These are phyloP conservation scores for Morelia viridis DNA, from an alignment of 2,797 vertebrate species.

Conservation along the genomic window DNA sequence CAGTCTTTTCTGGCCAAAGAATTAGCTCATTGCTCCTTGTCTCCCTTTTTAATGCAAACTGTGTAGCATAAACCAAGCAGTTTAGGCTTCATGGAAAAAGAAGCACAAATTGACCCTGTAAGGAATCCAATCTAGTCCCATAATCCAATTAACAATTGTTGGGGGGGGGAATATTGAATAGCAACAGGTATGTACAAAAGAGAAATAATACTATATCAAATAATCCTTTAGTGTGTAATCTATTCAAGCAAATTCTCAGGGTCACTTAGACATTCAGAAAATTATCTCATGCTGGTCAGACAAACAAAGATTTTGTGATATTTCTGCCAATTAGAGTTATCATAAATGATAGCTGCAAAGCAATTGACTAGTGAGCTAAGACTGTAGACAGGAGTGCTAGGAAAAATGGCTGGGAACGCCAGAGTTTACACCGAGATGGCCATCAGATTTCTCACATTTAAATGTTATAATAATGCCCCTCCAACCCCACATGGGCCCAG, in stretches of 20 bases:
- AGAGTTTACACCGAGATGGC: background rate
- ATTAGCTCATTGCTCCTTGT: background rate
- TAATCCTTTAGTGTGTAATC: background rate
- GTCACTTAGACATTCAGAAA: background rate
- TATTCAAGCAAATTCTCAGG: background rate
- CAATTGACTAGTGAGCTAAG: background rate
- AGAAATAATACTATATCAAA: background rate
- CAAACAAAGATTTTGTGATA: background rate
- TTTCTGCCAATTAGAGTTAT: background rate
- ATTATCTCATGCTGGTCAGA: background rate
- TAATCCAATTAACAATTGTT: background rate
- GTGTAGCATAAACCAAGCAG: background rate
- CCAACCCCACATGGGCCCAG: background rate
- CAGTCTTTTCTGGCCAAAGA: background rate
- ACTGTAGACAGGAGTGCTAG: background rate
- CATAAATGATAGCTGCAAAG: background rate
- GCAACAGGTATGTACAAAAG: background rate
- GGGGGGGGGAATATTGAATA: background rate
- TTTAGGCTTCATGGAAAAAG: background rate
- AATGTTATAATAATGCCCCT: background rate
- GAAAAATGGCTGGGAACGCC: background rate
- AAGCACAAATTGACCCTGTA: background rate
- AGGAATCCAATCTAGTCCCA: background rate
- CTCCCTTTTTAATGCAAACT: background rate
- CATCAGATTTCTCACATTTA: background rate